phyloP scores from a whole-genome alignment of 2,797 vertebrate genomes.

The Garrulus glandarius region DNA sequence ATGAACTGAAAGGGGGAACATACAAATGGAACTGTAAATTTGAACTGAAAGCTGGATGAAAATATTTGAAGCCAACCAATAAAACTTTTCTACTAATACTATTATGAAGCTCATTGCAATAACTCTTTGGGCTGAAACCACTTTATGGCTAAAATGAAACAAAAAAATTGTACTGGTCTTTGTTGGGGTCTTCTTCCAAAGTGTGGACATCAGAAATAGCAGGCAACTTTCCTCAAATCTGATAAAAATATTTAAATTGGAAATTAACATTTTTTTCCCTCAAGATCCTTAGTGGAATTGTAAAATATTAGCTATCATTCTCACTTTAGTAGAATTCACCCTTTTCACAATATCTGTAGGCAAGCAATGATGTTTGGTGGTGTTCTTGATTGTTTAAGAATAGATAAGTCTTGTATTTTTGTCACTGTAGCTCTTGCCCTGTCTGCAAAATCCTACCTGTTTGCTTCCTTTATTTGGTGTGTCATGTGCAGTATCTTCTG shows the following conservation, averaged over 20 bases:
- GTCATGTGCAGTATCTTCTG: background rate
- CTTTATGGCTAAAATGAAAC: background rate
- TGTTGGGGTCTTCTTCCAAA: background rate
- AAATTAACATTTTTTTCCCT: background rate
- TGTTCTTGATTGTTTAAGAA: background rate
- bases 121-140: background rate
- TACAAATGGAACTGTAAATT: background rate
- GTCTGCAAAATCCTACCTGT: background rate
- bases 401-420: background rate
- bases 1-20: background rate
- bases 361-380: background rate
- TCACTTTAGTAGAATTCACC: background rate
- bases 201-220: background rate
- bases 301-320: background rate
- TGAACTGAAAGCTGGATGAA: background rate
- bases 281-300: background rate
- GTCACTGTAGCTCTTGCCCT: background rate
- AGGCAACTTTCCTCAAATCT: background rate
- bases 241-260: background rate
- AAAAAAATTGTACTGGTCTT: background rate
- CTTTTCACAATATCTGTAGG: background rate
- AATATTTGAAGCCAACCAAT: background rate
- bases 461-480: background rate
- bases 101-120: background rate
- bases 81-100: background rate